A percentile compares a stretch with the other conserved stretches of the same genome.
Conservation (phyloP, 2,797 vertebrate species). For the Meriones psammophilus region DNA sequence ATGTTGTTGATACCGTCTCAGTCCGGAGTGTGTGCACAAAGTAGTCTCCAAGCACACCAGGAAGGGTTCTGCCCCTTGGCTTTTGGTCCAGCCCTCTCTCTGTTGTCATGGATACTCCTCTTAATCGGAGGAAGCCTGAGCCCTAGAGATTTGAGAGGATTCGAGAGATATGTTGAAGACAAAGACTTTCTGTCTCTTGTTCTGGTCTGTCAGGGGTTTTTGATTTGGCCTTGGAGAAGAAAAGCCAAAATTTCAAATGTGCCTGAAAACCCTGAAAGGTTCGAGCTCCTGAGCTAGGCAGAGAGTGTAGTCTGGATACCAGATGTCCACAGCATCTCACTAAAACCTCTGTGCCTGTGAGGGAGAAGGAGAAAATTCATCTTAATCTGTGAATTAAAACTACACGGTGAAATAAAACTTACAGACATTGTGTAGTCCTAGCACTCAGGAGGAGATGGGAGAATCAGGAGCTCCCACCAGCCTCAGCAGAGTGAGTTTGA, state of each 20-base stretch:
- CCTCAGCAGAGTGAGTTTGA: background rate
- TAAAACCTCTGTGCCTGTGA: background rate
- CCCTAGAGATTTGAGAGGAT: background rate
- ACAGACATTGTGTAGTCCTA: background rate
- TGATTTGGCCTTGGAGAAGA: constrained; percentile 29
- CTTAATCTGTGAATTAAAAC: background rate
- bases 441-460: background rate
- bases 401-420: too few relatives aligned
- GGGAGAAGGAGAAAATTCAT: background rate
- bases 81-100: background rate
- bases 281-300: background rate
- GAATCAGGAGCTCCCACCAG: background rate
- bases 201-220: background rate
- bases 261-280: background rate
- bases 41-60: background rate
- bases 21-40: background rate
- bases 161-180: background rate
- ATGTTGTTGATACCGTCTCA: background rate
- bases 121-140: background rate
- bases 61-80: background rate
- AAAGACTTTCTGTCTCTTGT: background rate
- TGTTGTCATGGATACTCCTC: background rate
- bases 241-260: background rate
- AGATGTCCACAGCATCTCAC: background rate
- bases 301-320: background rate